phyloP scores from a whole-genome alignment of 2,113 vertebrate genomes.

The Orthonyx spaldingii region DNA sequence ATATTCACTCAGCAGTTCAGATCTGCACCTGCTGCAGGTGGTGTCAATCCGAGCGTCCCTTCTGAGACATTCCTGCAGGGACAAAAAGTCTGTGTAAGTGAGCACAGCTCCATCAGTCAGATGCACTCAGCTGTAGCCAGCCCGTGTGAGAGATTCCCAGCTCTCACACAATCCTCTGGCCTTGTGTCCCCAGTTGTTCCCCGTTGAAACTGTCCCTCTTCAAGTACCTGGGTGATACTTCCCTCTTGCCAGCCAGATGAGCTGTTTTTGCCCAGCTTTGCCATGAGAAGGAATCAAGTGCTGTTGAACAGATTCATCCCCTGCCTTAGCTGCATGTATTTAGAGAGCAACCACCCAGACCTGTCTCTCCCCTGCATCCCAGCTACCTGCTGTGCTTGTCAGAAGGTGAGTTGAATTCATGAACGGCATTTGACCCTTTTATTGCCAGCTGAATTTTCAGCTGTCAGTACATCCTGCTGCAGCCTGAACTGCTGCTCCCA shows the following conservation, averaged over 20 bases:
- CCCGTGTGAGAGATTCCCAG: background rate
- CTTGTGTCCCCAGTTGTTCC: background rate
- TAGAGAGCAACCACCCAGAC: background rate
- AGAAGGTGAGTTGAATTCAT: background rate
- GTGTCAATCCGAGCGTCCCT: background rate
- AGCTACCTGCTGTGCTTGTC: background rate
- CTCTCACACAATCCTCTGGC: background rate
- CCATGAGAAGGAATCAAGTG: background rate
- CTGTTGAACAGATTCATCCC: background rate
- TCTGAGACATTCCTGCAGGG: background rate
- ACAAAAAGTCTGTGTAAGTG: background rate
- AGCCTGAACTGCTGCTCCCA: background rate
- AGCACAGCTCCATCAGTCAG: background rate
- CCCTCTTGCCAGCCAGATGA: background rate
- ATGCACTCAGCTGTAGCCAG: background rate
- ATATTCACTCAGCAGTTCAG: background rate
- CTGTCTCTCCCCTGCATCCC: background rate
- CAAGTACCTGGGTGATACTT: background rate
- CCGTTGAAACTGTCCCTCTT: background rate
- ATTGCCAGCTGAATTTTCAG: background rate
- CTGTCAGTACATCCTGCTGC: background rate
- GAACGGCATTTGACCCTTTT: background rate
- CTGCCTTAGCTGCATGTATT: background rate
- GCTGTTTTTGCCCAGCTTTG: background rate
- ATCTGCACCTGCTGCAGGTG: background rate